Evolutionary conservation across 2,113 vertebrate genomes (phyloP).

Genomic region (Xyrauchen texanus): DNA sequence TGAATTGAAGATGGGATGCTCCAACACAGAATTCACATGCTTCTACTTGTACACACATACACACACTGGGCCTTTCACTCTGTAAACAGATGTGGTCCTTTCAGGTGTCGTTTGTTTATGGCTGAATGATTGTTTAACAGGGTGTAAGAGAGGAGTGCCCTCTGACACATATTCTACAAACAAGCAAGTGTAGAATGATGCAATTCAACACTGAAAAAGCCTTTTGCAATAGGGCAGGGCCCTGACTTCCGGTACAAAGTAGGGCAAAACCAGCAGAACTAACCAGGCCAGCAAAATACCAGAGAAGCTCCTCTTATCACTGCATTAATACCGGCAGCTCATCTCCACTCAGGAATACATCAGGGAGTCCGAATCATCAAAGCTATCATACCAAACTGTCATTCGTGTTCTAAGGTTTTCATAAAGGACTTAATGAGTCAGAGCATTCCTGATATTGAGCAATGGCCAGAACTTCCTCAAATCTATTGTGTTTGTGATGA

Average conservation of each 20-base stretch:
- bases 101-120: conserved; percentile 24
- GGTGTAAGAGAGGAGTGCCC: conserved; percentile 30
- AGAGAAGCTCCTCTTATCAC: not conserved
- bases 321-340: not conserved
- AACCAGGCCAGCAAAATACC: too few species aligned
- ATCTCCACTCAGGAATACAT: conserved; percentile 3
- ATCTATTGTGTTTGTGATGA: not conserved
- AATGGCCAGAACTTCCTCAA: not conserved
- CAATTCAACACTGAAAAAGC: conserved; percentile 24
- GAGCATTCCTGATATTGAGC: conserved; percentile 3
- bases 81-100: conserved; percentile 19
- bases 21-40: not conserved
- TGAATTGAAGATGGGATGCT: not conserved
- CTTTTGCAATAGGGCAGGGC: conserved; percentile 42
- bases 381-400: not conserved
- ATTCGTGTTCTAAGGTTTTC: not conserved
- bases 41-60: not conserved
- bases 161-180: conserved; percentile 41
- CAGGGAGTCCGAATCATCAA: not conserved
- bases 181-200: conserved; percentile 29
- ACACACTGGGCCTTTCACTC: not conserved
- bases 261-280: conserved; percentile 5
- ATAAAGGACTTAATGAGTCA: not conserved
- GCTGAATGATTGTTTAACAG: conserved; percentile 29
- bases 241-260: conserved; percentile 28